Conservation (phyloP, 2,888 invertebrate genomes). For the Cyrtodaria siliqua region DNA sequence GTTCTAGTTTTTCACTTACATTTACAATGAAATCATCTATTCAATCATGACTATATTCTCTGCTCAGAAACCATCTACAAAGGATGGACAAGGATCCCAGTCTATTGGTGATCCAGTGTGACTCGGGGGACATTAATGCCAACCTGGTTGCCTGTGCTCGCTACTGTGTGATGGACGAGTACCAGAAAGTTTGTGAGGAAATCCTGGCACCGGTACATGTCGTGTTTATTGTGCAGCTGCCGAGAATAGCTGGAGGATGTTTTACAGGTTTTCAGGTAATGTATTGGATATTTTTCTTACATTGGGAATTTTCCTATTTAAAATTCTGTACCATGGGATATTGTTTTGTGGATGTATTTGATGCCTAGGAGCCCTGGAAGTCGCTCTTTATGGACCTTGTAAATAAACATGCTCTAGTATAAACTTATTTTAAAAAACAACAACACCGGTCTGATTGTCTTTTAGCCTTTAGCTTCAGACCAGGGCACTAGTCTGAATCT, state of each 20-base stretch:
- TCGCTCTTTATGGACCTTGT: no score
- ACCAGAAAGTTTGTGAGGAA: slow-evolving; percentile 52
- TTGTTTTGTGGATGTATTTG: no score
- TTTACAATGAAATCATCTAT: no score
- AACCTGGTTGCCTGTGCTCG: slow-evolving; percentile 81
- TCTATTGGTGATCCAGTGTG: slow-evolving; percentile 81
- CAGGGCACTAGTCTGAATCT: no score
- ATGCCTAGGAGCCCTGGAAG: no score
- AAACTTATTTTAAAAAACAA: neutral
- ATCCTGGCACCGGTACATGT: slow-evolving; percentile 66
- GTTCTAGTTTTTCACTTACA: no score
- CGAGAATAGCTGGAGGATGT: slow-evolving; percentile 75
- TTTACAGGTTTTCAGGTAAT: slow-evolving; percentile 81
- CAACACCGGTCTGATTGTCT: no score
- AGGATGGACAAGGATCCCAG: slow-evolving; percentile 31
- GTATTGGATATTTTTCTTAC: no score
- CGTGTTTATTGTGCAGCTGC: slow-evolving; percentile 79
- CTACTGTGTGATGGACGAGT: slow-evolving; percentile 78
- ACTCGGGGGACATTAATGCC: slow-evolving; percentile 78
- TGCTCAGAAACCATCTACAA: neutral
- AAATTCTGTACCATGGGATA: no score
- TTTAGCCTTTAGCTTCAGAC: no score
- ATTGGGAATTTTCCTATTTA: no score
- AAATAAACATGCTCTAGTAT: no score
- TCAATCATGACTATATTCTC: neutral